Percentiles rank a stretch among this genome's conserved stretches.
phyloP scores from a whole-genome alignment of 2,888 invertebrate genomes.

The Rosalia funebris region DNA sequence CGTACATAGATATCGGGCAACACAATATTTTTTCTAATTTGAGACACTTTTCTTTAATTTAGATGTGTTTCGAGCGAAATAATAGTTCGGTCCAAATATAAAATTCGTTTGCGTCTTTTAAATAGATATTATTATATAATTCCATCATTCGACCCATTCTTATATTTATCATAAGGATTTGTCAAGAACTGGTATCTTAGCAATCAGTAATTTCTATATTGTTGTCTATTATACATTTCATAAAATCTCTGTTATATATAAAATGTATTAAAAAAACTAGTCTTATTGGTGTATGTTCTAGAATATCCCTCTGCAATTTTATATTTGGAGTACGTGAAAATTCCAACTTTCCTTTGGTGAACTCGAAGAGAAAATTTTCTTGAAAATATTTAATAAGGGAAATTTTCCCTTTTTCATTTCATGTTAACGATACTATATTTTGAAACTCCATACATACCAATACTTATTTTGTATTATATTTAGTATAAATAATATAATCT shows the following conservation, averaged over 20 bases:
- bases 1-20: slow-evolving; percentile 13
- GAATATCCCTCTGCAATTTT: slow-evolving; percentile 22
- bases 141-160: too few relatives aligned
- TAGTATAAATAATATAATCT: slow-evolving; percentile 32
- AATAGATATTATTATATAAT: background rate
- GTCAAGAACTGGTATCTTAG: too few relatives aligned
- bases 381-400: background rate
- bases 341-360: background rate
- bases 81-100: slow-evolving; percentile 8
- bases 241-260: too few relatives aligned
- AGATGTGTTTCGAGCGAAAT: slow-evolving; percentile 3
- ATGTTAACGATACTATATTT: background rate
- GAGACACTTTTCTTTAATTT: background rate
- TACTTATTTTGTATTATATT: slow-evolving; percentile 8
- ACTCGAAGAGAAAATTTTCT: slow-evolving; percentile 1
- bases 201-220: too few relatives aligned
- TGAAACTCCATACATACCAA: background rate
- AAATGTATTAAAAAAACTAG: too few relatives aligned
- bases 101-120: background rate
- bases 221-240: too few relatives aligned
- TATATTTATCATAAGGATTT: too few relatives aligned
- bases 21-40: slow-evolving; percentile 9
- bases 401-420: background rate
- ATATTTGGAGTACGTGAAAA: slow-evolving; percentile 20
- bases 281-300: too few relatives aligned